phyloP scores from a whole-genome alignment of 2,797 vertebrate species.

The Cercopithecus diana region DNA sequence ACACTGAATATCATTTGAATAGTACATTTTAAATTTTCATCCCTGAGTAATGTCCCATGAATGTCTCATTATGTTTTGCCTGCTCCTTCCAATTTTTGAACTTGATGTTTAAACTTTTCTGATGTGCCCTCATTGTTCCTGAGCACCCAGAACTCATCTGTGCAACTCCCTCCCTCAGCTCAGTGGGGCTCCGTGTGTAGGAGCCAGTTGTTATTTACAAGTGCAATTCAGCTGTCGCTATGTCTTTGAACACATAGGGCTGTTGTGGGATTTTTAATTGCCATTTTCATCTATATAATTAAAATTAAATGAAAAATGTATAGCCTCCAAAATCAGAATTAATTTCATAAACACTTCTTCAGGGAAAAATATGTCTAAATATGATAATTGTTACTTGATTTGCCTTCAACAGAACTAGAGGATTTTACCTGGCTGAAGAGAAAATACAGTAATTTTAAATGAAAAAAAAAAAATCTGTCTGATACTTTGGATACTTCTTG shows the following conservation, averaged over 20 bases:
- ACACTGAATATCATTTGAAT: neutral
- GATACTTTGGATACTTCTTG: constrained; percentile 23
- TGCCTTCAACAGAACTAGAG: constrained; percentile 62
- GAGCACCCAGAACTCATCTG: neutral
- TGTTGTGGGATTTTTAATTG: constrained; percentile 72
- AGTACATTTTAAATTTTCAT: neutral
- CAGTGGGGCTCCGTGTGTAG: neutral
- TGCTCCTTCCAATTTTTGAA: neutral
- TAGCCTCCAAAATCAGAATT: constrained; percentile 73
- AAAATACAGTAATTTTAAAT: constrained; percentile 66
- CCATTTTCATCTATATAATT: constrained; percentile 78
- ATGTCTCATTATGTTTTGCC: neutral
- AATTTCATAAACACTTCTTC: constrained; percentile 69
- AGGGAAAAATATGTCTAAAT: constrained; percentile 64
- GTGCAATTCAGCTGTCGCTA: neutral
- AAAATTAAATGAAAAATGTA: constrained; percentile 77
- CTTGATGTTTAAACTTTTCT: neutral
- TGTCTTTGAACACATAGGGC: constrained; percentile 62
- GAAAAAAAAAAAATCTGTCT: neutral
- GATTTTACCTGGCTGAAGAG: constrained; percentile 68
- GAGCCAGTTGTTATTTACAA: constrained; percentile 56
- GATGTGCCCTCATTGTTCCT: neutral
- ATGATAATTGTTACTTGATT: constrained; percentile 69
- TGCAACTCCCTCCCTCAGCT: neutral
- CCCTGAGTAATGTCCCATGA: neutral